Percentiles rank a stretch among this genome's conserved stretches.
phyloP scores from a whole-genome alignment of 2,888 invertebrate genomes.

The Leptopilina syphax region DNA sequence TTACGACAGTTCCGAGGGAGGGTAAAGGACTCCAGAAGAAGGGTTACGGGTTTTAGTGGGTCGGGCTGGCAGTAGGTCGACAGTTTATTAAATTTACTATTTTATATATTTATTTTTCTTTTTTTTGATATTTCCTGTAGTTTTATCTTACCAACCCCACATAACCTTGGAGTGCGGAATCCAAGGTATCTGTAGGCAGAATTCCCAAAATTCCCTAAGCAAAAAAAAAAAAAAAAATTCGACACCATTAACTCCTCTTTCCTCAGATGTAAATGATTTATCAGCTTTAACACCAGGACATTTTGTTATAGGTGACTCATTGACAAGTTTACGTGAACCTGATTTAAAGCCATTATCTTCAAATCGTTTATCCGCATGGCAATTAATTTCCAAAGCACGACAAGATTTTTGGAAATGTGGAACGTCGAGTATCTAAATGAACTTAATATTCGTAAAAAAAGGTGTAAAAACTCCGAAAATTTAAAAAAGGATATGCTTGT shows the following conservation, averaged over 20 bases:
- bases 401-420: conserved; percentile 55
- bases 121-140: too few relatives aligned
- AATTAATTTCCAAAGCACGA: conserved; percentile 29
- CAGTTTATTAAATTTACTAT: too few relatives aligned
- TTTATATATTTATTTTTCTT: too few relatives aligned
- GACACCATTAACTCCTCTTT: not conserved
- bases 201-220: too few relatives aligned
- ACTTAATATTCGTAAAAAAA: not conserved
- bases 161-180: too few relatives aligned
- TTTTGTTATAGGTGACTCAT: not conserved
- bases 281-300: not conserved
- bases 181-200: too few relatives aligned
- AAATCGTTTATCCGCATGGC: not conserved
- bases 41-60: too few relatives aligned
- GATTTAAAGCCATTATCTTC: not conserved
- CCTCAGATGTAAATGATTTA: not conserved
- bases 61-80: too few relatives aligned
- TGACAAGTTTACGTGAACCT: not conserved
- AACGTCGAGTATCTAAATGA: not conserved
- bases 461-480: not conserved
- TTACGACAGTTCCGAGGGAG: too few relatives aligned
- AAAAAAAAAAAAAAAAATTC: too few relatives aligned
- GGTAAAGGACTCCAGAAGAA: too few relatives aligned
- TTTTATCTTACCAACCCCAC: too few relatives aligned
- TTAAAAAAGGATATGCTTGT: not conserved